Evolutionary conservation across 1,140 invertebrate genomes (phyloP), one percentile per base, ranked within the genome.

Genomic region (Drosophila jambulina): DNA sequence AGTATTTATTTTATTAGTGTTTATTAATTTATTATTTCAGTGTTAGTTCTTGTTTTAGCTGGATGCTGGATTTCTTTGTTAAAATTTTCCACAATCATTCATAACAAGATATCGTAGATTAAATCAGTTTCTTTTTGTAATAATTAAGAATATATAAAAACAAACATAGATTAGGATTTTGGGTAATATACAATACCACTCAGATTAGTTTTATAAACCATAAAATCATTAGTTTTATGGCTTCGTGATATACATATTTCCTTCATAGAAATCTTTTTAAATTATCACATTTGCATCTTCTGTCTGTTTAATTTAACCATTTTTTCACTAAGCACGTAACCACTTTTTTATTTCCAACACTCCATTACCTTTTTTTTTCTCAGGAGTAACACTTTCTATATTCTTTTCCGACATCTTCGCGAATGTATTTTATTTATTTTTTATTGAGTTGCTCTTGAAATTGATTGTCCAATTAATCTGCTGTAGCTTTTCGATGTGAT

Each of bases 341-440:
- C 7, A 45, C 6, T 36, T 29, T 54, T 54, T 23, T 29, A 32
- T 15, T 10, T 42, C 34, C 3, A 8, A 13, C 15, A 40, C 17
- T 29, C 19, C 4, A 51, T 67, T 82, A 86, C 83, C 83, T 80
- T 80, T 80, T 15, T 17, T 36, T 45, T 88, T 83, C 12, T 63
- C 60, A 21, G 68, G 15, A 65, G 72, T 53, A 8, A 62, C 29
- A 63, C 25, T 72, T 54, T 76, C 59, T 21, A 48, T 40, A 27
- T 57, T 76, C 3, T 74, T 60, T 19, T 70, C 63, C 25, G 76
- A 57, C 83, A 86, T 86, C 23, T 25, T 32, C 23, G 12, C 9
- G 23, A 21, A 25, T 53, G 29, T 29, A 13, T 60, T 43, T 57
- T 29, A 29, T 29, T 7, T 12, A 10, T 10, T 19, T 38, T 53